Base-by-base conservation (phyloP, 2,888 invertebrate species). In the Cerceris rybyensis region DNA sequence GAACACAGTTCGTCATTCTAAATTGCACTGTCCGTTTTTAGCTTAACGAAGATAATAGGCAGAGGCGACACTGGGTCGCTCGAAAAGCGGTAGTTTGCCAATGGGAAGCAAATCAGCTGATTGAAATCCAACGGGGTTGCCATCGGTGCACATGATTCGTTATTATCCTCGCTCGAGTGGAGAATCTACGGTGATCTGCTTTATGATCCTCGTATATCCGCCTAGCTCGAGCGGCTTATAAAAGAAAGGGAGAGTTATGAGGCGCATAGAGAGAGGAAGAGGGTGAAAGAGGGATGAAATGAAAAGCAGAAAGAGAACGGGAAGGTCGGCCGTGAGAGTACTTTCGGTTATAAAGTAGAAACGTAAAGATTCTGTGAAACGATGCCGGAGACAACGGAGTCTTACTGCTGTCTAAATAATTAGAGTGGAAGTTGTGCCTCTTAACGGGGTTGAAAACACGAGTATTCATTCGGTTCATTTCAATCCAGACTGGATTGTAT, bases 71-170 rank as follows among this genome's bases (percentile, higher is more conserved):
- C 28, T 28, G 28, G 28, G 28, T 28, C 28, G 28, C 28, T 28
- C 28, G 28, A 28, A 28, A 28, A 28, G 28, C 28, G 28, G 28
- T 28, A 28, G 28, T 28, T 28, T 28, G 28, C 28, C 50, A n/a
- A 66, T 17, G 63, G 59, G 71, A 28, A 28, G 60, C 68, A 42
- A 66, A 71, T 57, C 42, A 57, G 68, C 65, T 73, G 65, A 78
- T 79, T 69, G 69, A 58, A 71, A 67, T 58, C 49, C 58, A 14
- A 39, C 43, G 9, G 66, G 66, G 46, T 46, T 11, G 46, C 8
- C 46, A 11, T 46, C 52, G 52, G 52, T 52, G n/a, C 50, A 28
- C 58, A 1, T 16, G 66, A 66, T 59, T 59, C 66, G 58, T 67
- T 67, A 66, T 67, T 71, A 59, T 43, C 58, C 28, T 13, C 54